These are phyloP conservation scores for Formica selysi DNA, from an alignment of 1,140 invertebrate species.

Conservation along the genomic window DNA sequence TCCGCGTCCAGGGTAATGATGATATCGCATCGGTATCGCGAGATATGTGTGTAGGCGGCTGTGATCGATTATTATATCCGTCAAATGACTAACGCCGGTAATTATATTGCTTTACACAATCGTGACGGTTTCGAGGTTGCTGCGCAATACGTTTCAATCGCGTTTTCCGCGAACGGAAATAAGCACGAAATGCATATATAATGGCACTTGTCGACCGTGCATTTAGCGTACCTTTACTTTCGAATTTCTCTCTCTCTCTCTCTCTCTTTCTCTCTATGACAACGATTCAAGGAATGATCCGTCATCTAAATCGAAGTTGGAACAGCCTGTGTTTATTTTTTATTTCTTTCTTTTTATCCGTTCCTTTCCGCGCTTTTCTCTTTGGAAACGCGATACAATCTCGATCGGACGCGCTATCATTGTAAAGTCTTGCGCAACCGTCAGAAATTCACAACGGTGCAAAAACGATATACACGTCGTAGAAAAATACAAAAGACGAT, in stretches of 20 bases:
- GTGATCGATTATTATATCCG: constrained; percentile 20
- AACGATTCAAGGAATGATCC: background rate
- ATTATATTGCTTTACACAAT: constrained; percentile 11
- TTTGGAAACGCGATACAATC: background rate
- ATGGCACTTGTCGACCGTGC: constrained; percentile 1
- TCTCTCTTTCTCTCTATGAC: background rate
- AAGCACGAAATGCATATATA: background rate
- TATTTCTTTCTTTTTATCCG: background rate
- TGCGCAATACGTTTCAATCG: constrained; percentile 12
- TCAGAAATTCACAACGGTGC: background rate
- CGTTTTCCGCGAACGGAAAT: constrained; percentile 30
- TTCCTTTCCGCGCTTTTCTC: background rate
- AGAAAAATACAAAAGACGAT: constrained; percentile 66
- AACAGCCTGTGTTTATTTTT: background rate
- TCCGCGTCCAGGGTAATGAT: constrained; percentile 4
- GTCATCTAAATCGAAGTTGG: background rate
- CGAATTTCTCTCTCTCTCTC: background rate
- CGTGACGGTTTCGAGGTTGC: background rate
- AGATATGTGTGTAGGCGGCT: background rate
- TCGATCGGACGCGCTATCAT: background rate
- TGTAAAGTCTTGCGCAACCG: background rate
- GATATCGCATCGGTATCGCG: background rate
- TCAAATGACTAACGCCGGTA: constrained; percentile 38
- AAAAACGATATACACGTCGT: background rate
- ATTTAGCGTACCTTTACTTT: background rate